phyloP scores from a whole-genome alignment of 1,140 invertebrate genomes.

The Lanistes nyassanus region DNA sequence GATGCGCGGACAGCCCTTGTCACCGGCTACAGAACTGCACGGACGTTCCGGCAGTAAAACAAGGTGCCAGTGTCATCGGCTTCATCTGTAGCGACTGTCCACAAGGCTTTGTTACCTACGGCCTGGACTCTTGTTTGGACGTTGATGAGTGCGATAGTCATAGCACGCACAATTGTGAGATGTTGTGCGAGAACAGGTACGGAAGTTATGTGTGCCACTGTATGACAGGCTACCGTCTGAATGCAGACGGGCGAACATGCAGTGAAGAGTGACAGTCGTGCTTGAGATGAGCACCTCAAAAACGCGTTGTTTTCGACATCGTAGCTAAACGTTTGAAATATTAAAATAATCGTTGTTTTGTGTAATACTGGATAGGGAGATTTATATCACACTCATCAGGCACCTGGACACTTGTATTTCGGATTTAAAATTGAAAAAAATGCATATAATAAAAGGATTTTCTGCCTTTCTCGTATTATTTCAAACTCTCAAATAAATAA shows the following conservation, averaged over 20 bases:
- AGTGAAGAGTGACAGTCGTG: too few species aligned
- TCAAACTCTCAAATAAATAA: too few species aligned
- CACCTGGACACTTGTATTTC: too few species aligned
- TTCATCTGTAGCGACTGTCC: conserved; percentile 17
- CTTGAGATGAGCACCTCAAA: too few species aligned
- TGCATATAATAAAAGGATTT: too few species aligned
- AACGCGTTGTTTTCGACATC: too few species aligned
- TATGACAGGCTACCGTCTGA: not conserved
- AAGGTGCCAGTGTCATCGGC: not conserved
- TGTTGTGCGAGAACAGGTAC: not conserved
- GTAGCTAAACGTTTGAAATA: too few species aligned
- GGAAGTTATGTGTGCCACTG: not conserved
- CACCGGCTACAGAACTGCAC: conserved; percentile 9
- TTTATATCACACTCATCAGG: too few species aligned
- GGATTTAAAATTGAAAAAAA: too few species aligned
- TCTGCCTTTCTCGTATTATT: too few species aligned
- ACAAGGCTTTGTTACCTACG: not conserved
- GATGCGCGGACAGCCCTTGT: conserved; percentile 29
- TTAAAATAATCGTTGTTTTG: too few species aligned
- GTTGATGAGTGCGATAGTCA: conserved; percentile 1
- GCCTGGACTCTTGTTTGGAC: not conserved
- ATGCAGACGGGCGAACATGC: not conserved
- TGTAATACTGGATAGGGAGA: too few species aligned
- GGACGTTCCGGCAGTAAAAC: conserved; percentile 11
- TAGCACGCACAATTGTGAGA: not conserved